Percentiles rank a stretch among this genome's conserved stretches.
phyloP scores from a whole-genome alignment of 2,888 invertebrate species.

The Tubulanus polymorphus region DNA sequence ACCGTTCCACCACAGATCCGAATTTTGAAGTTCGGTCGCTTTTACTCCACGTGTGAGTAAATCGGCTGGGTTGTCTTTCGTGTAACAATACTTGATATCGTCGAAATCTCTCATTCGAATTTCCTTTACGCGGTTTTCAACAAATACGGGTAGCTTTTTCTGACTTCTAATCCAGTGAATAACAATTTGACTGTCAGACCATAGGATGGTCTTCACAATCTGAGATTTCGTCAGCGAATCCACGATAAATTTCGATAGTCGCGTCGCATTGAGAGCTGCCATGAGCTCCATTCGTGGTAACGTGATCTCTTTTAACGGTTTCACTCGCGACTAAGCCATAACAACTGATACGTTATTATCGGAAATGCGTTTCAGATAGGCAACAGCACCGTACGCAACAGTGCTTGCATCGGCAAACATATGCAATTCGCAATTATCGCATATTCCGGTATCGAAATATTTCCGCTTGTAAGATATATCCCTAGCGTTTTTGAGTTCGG shows the following conservation, averaged over 20 bases:
- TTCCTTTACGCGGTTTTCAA: background rate
- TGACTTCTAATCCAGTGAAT: background rate
- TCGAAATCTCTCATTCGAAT: background rate
- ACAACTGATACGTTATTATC: too few species aligned
- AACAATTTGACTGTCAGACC: slow-evolving; percentile 3
- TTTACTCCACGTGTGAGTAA: background rate
- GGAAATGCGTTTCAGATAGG: too few species aligned
- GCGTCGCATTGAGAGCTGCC: background rate
- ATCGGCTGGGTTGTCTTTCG: background rate
- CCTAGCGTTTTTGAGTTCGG: too few species aligned
- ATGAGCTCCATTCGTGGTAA: background rate
- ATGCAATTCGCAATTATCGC: too few species aligned
- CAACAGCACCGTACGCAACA: too few species aligned
- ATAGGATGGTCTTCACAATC: background rate
- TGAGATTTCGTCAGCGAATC: background rate
- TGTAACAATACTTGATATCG: background rate
- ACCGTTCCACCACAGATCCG: background rate
- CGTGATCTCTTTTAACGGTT: background rate
- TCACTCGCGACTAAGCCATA: background rate
- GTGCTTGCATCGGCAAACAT: too few species aligned
- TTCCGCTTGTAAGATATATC: too few species aligned
- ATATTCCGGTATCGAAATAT: too few species aligned
- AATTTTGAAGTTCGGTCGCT: background rate
- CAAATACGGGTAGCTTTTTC: background rate
- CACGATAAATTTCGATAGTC: background rate